Evolutionary conservation across 2,113 vertebrate species (phyloP).

Genomic region (Hippopotamus amphibius): DNA sequence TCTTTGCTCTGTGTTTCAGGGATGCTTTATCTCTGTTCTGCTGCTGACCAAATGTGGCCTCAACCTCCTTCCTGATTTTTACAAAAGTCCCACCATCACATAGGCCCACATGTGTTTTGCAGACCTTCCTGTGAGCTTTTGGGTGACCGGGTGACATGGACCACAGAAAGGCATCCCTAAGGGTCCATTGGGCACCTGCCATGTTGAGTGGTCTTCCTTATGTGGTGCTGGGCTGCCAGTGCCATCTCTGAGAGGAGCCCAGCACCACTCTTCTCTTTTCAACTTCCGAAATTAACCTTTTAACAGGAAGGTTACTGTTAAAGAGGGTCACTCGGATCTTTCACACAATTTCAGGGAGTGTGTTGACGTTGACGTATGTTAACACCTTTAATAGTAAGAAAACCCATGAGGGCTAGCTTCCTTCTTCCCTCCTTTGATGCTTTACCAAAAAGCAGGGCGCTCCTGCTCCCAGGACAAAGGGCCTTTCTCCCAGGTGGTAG

Average conservation of each 20-base stretch:
- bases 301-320: not conserved
- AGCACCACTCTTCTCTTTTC: not conserved
- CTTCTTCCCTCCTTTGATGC: not conserved
- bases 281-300: not conserved
- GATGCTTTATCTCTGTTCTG: not conserved
- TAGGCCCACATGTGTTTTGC: accelerated
- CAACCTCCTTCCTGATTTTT: not conserved
- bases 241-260: not conserved
- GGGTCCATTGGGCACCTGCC: not conserved
- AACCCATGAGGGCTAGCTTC: accelerated
- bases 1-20: not conserved
- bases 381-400: not conserved
- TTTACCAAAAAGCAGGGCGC: not conserved
- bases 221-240: not conserved
- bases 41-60: not conserved
- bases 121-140: not conserved
- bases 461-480: not conserved
- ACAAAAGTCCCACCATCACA: not conserved
- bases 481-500: not conserved
- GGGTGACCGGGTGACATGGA: too few relatives aligned
- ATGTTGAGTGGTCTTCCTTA: not conserved
- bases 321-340: not conserved
- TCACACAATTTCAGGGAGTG: not conserved
- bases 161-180: not conserved
- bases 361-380: too few relatives aligned